A percentile compares a stretch with the other conserved stretches of the same genome.
phyloP scores from a whole-genome alignment of 92 coral and sea anemone genomes.

The Epizoanthus stellaris region DNA sequence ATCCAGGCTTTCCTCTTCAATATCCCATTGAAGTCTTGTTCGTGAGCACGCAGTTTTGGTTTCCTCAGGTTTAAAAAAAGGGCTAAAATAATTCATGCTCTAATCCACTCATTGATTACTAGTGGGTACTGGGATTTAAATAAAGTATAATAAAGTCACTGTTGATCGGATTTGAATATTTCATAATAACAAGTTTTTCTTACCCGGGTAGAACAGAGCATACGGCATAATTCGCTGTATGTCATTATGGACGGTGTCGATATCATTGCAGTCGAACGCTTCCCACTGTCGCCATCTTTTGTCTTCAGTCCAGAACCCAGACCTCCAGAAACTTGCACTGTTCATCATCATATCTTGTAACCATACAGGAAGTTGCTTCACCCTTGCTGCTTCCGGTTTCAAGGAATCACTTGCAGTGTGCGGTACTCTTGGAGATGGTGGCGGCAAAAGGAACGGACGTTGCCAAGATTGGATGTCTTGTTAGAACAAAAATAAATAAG shows the following conservation, averaged over 20 bases:
- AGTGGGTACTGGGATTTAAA: too few species aligned
- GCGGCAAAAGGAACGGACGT: slow-evolving; percentile 55
- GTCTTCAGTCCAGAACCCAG: slow-evolving; percentile 91
- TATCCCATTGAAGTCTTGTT: too few species aligned
- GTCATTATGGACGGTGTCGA: slow-evolving; percentile 88
- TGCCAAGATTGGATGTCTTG: slow-evolving; percentile 72
- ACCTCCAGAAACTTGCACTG: slow-evolving; percentile 86
- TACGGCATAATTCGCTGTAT: slow-evolving; percentile 86
- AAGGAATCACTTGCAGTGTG: slow-evolving; percentile 7
- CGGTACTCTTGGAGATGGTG: neutral
- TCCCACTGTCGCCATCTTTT: slow-evolving; percentile 93
- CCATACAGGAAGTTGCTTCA: slow-evolving; percentile 78
- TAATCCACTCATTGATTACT: too few species aligned
- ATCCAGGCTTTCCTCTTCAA: too few species aligned
- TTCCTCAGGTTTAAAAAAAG: too few species aligned
- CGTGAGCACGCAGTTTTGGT: too few species aligned
- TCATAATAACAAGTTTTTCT: neutral
- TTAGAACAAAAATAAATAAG: too few species aligned
- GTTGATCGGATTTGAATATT: neutral
- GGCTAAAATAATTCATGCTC: too few species aligned
- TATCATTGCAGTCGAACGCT: slow-evolving; percentile 83
- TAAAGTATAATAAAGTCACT: neutral
- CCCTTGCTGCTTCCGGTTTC: slow-evolving; percentile 37
- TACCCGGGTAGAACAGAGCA: slow-evolving; percentile 86
- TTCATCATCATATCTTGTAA: slow-evolving; percentile 75